A percentile compares a stretch with the other conserved stretches of the same genome.
Evolutionary conservation across 1,140 invertebrate genomes (phyloP).

Genomic region (Campoletis sonorensis): DNA sequence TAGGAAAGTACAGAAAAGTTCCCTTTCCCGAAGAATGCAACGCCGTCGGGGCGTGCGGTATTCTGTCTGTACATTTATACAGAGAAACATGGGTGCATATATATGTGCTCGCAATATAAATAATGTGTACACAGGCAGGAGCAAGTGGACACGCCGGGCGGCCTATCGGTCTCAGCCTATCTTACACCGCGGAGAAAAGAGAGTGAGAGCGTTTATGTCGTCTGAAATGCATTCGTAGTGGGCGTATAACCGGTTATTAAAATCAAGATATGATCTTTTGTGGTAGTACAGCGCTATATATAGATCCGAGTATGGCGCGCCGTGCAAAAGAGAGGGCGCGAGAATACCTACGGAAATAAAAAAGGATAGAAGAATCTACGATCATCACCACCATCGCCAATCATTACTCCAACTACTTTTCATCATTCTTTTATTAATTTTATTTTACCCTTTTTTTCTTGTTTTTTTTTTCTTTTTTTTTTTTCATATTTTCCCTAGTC

Average conservation of each 20-base stretch:
- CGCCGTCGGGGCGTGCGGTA: conserved; percentile 35
- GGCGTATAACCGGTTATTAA: conserved; percentile 65
- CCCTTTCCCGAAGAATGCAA: not conserved
- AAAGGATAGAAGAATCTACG: not conserved
- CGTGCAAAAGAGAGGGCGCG: conserved; percentile 5
- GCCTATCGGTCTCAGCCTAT: conserved; percentile 59
- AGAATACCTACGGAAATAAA: not conserved
- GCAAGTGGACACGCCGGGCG: conserved; percentile 56
- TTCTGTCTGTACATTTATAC: conserved; percentile 14
- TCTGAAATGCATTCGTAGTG: conserved; percentile 64
- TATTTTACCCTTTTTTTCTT: not conserved
- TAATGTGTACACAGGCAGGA: conserved; percentile 49
- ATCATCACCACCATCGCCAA: conserved; percentile 9
- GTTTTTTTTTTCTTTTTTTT: not conserved
- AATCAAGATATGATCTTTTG: conserved; percentile 62
- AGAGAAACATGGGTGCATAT: conserved; percentile 5
- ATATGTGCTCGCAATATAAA: conserved; percentile 30
- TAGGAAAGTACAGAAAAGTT: not conserved
- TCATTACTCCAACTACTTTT: not conserved
- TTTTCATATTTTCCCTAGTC: not conserved
- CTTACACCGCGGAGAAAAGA: conserved; percentile 54
- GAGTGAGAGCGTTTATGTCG: conserved; percentile 60
- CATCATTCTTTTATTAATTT: conserved; percentile 2
- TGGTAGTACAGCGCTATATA: conserved; percentile 21
- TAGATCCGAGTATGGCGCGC: conserved; percentile 17